These are phyloP conservation scores for Camponotus vicinus DNA, from an alignment of 1,140 invertebrate species.

Conservation along the genomic window DNA sequence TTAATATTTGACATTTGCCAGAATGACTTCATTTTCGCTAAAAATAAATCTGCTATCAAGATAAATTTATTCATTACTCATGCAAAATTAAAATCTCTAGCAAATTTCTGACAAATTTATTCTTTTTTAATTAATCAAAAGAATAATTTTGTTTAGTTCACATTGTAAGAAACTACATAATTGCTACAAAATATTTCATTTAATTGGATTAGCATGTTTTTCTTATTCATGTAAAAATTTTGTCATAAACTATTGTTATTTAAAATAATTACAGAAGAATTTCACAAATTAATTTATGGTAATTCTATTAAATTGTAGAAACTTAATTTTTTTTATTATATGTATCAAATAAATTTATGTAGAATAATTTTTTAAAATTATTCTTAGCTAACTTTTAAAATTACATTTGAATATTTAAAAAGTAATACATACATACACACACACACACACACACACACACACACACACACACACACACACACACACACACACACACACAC, in stretches of 20 bases:
- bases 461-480: too few relatives aligned
- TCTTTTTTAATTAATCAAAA: slow-evolving; percentile 44
- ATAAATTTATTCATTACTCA: slow-evolving; percentile 21
- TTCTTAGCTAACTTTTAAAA: not conserved
- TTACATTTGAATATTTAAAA: not conserved
- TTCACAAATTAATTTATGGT: not conserved
- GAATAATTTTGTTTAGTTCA: not conserved
- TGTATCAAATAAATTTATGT: not conserved
- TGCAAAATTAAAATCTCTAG: slow-evolving; percentile 16
- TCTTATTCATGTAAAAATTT: slow-evolving; percentile 50
- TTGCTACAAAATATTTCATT: slow-evolving; percentile 22
- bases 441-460: too few relatives aligned
- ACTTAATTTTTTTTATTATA: not conserved
- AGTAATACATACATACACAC: not conserved
- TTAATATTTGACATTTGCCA: not conserved
- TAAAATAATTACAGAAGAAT: slow-evolving; percentile 20
- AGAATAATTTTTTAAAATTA: slow-evolving; percentile 5
- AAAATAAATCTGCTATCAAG: slow-evolving; percentile 8
- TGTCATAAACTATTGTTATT: slow-evolving; percentile 26
- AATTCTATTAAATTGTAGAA: not conserved
- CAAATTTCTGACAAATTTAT: not conserved
- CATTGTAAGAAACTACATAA: slow-evolving; percentile 28
- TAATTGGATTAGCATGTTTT: slow-evolving; percentile 13
- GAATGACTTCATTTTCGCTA: slow-evolving; percentile 7
- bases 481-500: too few relatives aligned